These are phyloP conservation scores for Tokudaia muenninki DNA, from an alignment of 2,797 vertebrate genomes.

Conservation along the genomic window DNA sequence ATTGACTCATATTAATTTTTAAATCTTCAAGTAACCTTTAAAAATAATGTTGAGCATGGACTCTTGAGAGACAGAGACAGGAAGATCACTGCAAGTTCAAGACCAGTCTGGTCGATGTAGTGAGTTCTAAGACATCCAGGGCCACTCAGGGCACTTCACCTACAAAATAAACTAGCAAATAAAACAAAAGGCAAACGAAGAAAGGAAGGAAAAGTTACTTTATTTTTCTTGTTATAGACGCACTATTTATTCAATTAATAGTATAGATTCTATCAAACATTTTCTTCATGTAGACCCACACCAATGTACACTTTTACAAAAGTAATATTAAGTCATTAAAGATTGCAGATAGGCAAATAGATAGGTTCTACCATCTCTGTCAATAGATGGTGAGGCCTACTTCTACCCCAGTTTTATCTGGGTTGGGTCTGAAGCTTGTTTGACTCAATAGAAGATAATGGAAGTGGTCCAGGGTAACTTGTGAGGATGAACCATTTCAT, in stretches of 20 bases:
- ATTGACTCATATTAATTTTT: not conserved
- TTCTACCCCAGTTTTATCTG: not conserved
- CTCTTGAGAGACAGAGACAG: not conserved
- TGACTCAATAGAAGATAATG: not conserved
- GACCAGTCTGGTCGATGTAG: not conserved
- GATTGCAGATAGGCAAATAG: not conserved
- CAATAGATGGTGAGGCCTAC: not conserved
- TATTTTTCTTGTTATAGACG: not conserved
- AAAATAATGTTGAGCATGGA: not conserved
- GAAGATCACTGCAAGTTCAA: not conserved
- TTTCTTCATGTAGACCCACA: not conserved
- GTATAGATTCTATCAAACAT: not conserved
- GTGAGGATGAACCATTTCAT: not conserved
- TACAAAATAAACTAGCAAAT: not conserved
- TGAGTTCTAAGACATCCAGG: not conserved
- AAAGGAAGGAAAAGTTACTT: not conserved
- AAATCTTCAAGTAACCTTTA: not conserved
- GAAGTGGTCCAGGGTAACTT: not conserved
- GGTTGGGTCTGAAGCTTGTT: not conserved
- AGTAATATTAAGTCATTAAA: not conserved
- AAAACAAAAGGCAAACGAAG: not conserved
- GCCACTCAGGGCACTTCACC: not conserved
- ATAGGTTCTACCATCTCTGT: not conserved
- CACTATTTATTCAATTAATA: not conserved
- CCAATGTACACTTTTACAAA: not conserved